Evolutionary conservation across 1,140 invertebrate genomes (phyloP), one percentile per base, ranked within the genome.

Genomic region (Psilanteris sp.): DNA sequence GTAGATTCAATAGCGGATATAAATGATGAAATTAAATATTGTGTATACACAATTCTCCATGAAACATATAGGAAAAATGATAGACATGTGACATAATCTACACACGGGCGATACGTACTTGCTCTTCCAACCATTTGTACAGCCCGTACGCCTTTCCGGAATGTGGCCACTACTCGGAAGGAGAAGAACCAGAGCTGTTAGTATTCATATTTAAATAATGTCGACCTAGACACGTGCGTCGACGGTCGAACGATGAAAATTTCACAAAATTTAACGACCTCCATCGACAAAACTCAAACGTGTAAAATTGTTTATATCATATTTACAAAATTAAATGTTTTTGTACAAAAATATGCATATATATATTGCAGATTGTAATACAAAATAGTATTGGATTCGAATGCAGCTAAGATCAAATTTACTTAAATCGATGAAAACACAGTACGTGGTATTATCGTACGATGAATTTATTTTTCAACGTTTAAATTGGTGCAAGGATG

Each of bases 101-200:
- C 77, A 83, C 82, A 83, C 82, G 81, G 78, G 80, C 79, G 89
- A 93, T 94, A 97, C 96, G 92, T 96, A 97, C 96, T 97, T 96
- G 96, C 95, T 93, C 95, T 92, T 90, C 96, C 96, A 90, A 97
- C 95, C 92, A 97, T 95, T 92, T 97, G 96, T 90, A 98, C 96
- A 90, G 97, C 96, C 89, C 97, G 95, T 88, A 98, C 97, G 92
- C 97, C 97, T 93, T 99, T 99, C 93, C 97, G 96, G 95, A 99
- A 99, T 90, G 97, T 96, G 86, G 97, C 96, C 95, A 99, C 97
- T 98, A 93, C 86, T 85, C 87, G 86, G 82, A 85, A 82, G 86
- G 80, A 87, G 87, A 85, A 86, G 86, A 87, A 88, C 82, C 85
- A 87, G 81, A 87, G 82, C 77, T 87, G 85, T 89, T 89, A 89